Evolutionary conservation across 2,888 invertebrate species (phyloP), one percentile per base, ranked within the genome.

Genomic region (Melinaea marsaeus): DNA sequence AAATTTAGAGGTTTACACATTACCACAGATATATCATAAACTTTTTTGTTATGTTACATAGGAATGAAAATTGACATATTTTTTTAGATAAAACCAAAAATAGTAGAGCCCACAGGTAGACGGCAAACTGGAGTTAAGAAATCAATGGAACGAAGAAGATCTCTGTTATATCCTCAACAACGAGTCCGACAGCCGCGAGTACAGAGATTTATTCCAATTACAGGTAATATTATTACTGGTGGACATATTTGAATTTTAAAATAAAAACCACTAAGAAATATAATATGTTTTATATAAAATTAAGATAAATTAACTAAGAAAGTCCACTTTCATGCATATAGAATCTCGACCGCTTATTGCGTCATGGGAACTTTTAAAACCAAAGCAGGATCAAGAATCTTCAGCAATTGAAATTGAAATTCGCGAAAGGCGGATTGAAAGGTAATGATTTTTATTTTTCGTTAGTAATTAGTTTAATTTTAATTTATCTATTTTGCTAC

Each of bases 321-420:
- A 1, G 22, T 22, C 32, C 22, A 32, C 32, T 7, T 32, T 7
- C 7, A 51, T 51, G 7, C 57, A 32, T 74, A 22, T 71, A 90
- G 90, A 86, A 70, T 77, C 77, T 3, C 79, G 80, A 1, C 89
- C 88, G 3, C 74, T 85, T 33, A 66, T 74, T 5, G 84, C 83
- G 0, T 77, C 86, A n/a, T 91, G 90, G 90, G 89, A 89, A 48
- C 72, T 88, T 2, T 48, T 90, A 6, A 88, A 78, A 74, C 67
- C 63, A 62, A 84, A 72, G 72, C 81, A 65, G 76, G 90, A 92
- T 58, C 76, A 84, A 32, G 79, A 79, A 34, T 85, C 89, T 45
- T 91, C 92, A 0, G 73, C 85, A 0, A 86, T 92, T 73, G 94
- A 94, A 80, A 76, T 76, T 7, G 93, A 94, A 80, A 83, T 93